Evolutionary conservation across 2,888 invertebrate species (phyloP).

Genomic region (Gortyna flavago): DNA sequence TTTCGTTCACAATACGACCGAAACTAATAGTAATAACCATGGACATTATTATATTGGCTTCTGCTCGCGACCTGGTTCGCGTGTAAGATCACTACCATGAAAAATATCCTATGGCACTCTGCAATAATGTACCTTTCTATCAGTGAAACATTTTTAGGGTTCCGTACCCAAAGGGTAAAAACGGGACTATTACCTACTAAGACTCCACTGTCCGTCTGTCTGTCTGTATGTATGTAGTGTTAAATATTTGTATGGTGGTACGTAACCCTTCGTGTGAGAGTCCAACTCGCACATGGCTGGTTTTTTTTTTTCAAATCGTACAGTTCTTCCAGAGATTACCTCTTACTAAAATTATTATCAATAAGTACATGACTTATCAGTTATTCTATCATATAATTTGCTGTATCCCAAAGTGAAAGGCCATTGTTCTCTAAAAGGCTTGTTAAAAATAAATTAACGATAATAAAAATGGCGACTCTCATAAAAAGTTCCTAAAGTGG

Average conservation of each 20-base stretch:
- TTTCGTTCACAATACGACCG: not conserved
- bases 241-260: no score
- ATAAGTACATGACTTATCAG: not conserved
- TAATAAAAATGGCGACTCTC: conserved; percentile 12
- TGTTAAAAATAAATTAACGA: conserved; percentile 29
- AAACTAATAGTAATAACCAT: not conserved
- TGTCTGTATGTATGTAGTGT: no score
- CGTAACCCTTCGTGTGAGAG: no score
- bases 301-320: not conserved
- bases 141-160: not conserved
- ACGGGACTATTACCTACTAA: no score
- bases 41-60: not conserved
- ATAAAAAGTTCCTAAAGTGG: conserved; percentile 41
- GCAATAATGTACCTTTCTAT: not conserved
- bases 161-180: no score
- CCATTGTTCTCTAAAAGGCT: conserved; percentile 40
- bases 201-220: no score
- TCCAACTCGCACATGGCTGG: no score
- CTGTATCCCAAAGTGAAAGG: conserved; percentile 35
- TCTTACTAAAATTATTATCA: no score
- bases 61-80: not conserved
- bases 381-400: conserved; percentile 2
- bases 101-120: not conserved
- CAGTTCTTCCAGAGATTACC: no score
- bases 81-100: not conserved